Evolutionary conservation across 2,888 invertebrate genomes (phyloP).

Genomic region (Acrobasis consociella): DNA sequence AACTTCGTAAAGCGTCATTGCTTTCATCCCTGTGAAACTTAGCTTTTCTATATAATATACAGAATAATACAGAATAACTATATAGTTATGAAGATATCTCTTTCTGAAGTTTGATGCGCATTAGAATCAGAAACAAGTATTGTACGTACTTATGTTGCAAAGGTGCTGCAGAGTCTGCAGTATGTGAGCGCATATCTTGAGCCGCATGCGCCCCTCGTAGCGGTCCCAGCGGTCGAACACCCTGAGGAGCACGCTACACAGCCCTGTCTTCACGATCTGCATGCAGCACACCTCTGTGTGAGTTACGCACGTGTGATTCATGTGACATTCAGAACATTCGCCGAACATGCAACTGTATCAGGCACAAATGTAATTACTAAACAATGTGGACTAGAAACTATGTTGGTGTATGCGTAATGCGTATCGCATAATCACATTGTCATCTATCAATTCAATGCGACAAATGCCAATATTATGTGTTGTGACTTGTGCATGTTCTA

Average conservation of each 20-base stretch:
- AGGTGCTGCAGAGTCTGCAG: conserved; percentile 84
- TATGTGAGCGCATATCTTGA: conserved; percentile 84
- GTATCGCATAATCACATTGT: conserved; percentile 13
- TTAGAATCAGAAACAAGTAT: too few species aligned
- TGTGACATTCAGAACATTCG: conserved; percentile 49
- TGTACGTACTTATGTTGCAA: conserved; percentile 83
- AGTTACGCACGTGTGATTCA: conserved; percentile 70
- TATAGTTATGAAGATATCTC: too few species aligned
- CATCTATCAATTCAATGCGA: conserved; percentile 36
- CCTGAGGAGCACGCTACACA: conserved; percentile 80
- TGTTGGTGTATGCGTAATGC: conserved; percentile 26
- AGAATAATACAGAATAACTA: too few species aligned
- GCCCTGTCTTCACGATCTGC: conserved; percentile 84
- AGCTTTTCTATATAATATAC: too few species aligned
- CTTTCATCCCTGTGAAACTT: too few species aligned
- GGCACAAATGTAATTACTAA: conserved; percentile 37
- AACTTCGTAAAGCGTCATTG: too few species aligned
- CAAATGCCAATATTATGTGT: conserved; percentile 28
- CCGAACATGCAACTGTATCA: conserved; percentile 47
- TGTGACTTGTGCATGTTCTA: conserved; percentile 32
- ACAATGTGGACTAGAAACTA: conserved; percentile 24
- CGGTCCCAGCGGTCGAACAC: conserved; percentile 86
- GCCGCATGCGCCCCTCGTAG: conserved; percentile 84
- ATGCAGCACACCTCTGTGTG: conserved; percentile 84
- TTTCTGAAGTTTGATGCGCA: too few species aligned